Conservation (phyloP, 1,140 invertebrate species). For the Drosophila varians region DNA sequence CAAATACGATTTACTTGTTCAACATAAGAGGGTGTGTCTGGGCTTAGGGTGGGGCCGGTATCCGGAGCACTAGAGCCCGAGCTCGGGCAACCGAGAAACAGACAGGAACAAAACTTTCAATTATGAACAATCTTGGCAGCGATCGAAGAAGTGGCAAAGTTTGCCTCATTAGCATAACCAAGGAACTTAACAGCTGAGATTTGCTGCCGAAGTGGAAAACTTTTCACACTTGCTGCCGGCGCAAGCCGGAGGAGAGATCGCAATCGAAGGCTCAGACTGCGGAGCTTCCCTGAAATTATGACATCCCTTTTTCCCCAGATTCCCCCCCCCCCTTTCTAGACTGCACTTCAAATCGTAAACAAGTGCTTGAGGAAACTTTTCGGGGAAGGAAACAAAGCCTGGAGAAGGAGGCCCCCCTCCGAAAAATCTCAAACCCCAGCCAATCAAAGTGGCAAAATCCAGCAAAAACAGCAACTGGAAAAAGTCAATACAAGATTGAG, state of each 20-base stretch:
- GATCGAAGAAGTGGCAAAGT: conserved; percentile 51
- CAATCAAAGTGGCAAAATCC: conserved; percentile 5
- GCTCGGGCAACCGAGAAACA: conserved; percentile 5
- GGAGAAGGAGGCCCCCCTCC: neutral
- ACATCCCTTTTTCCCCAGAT: conserved; percentile 21
- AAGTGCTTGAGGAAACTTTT: conserved; percentile 72
- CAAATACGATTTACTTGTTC: conserved; percentile 64
- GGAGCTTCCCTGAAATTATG: conserved; percentile 56
- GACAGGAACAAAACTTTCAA: conserved; percentile 53
- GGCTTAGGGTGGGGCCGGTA: neutral
- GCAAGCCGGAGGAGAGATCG: conserved; percentile 24
- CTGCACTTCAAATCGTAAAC: conserved; percentile 76
- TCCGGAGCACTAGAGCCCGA: conserved; percentile 1
- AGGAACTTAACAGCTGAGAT: conserved; percentile 66
- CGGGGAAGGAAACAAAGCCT: conserved; percentile 5
- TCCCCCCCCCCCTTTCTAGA: neutral
- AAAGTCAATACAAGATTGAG: conserved; percentile 49
- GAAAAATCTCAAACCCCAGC: neutral
- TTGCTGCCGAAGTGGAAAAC: conserved; percentile 67
- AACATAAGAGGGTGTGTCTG: conserved; percentile 48
- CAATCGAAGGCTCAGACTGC: conserved; percentile 44
- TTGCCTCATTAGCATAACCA: conserved; percentile 74
- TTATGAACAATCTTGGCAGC: conserved; percentile 40
- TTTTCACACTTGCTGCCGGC: conserved; percentile 41
- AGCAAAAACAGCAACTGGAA: conserved; percentile 6